A percentile compares a stretch with the other conserved stretches of the same genome.
Evolutionary conservation across 2,888 invertebrate genomes (phyloP).

Genomic region (Lithodes maja): DNA sequence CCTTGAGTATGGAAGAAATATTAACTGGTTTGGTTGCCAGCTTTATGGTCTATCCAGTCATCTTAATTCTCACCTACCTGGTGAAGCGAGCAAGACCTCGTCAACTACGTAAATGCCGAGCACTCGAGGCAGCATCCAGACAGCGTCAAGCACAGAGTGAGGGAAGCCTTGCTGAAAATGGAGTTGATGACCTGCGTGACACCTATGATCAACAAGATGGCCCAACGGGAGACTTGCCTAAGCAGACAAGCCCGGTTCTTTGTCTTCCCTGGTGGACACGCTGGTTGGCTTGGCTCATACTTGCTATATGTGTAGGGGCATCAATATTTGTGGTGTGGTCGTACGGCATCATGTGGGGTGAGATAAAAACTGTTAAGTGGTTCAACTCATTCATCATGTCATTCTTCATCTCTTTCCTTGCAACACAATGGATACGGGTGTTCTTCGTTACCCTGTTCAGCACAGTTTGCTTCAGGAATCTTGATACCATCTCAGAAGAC

Average conservation of each 20-base stretch:
- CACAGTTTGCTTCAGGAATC: slow-evolving; percentile 72
- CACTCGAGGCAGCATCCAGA: slow-evolving; percentile 54
- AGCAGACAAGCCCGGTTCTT: slow-evolving; percentile 35
- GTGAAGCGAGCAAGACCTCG: slow-evolving; percentile 75
- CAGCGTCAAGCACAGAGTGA: slow-evolving; percentile 37
- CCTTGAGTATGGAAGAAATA: slow-evolving; percentile 72
- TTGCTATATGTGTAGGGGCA: slow-evolving; percentile 73
- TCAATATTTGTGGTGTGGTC: slow-evolving; percentile 75
- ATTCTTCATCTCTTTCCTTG: slow-evolving; percentile 76
- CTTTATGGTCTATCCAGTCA: slow-evolving; percentile 73
- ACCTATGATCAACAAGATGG: slow-evolving; percentile 17
- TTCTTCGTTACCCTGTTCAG: slow-evolving; percentile 72
- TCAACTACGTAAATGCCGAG: slow-evolving; percentile 46
- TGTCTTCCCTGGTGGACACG: slow-evolving; percentile 72
- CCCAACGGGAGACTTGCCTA: slow-evolving; percentile 19
- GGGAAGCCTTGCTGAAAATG: not conserved
- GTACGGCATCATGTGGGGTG: slow-evolving; percentile 76
- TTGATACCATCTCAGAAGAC: slow-evolving; percentile 73
- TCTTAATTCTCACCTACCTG: slow-evolving; percentile 71
- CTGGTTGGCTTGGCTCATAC: slow-evolving; percentile 75
- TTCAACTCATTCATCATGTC: slow-evolving; percentile 76
- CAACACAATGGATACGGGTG: slow-evolving; percentile 77
- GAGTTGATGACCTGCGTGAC: slow-evolving; percentile 9
- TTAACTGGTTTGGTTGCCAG: slow-evolving; percentile 76
- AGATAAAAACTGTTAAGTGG: slow-evolving; percentile 76